Conservation (phyloP, 2,113 vertebrate species). For the Phrynosoma platyrhinos region DNA sequence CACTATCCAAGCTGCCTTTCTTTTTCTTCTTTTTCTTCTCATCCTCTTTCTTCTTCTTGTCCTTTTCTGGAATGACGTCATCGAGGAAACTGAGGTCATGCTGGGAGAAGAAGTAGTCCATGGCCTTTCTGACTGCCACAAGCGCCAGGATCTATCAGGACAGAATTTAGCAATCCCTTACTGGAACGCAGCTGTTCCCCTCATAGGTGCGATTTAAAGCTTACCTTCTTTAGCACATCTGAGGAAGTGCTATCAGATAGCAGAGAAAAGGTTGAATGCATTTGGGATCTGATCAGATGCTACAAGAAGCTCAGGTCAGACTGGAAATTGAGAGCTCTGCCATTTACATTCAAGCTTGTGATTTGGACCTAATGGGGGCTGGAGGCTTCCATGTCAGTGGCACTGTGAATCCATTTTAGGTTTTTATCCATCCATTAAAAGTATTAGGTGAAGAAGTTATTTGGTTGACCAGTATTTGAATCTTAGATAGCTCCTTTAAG, state of each 20-base stretch:
- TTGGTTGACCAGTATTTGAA: too few species aligned
- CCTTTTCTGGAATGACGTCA: constrained; percentile 98
- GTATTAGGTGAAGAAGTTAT: too few species aligned
- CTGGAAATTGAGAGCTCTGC: not conserved
- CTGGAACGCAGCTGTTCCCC: not conserved
- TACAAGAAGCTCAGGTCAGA: fast-evolving
- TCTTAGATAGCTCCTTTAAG: too few species aligned
- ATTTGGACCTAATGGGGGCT: not conserved
- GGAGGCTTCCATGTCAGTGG: too few species aligned
- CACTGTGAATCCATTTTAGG: too few species aligned
- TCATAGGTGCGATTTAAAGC: not conserved
- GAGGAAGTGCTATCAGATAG: not conserved
- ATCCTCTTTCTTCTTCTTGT: constrained; percentile 99
- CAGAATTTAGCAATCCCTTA: constrained; percentile 40
- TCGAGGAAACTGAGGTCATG: constrained; percentile 96
- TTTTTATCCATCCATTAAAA: too few species aligned
- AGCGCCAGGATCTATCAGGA: constrained; percentile 92
- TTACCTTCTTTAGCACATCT: not conserved
- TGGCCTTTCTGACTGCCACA: constrained; percentile 94
- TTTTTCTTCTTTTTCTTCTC: constrained; percentile 97
- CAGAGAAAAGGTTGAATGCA: not conserved
- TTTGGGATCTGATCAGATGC: not conserved
- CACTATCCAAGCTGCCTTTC: constrained; percentile 91
- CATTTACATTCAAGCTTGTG: not conserved
- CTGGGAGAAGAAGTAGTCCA: constrained; percentile 98